Evolutionary conservation across 2,797 vertebrate species (phyloP), one percentile per base, ranked within the genome.

Genomic region (Esox masquinongy): DNA sequence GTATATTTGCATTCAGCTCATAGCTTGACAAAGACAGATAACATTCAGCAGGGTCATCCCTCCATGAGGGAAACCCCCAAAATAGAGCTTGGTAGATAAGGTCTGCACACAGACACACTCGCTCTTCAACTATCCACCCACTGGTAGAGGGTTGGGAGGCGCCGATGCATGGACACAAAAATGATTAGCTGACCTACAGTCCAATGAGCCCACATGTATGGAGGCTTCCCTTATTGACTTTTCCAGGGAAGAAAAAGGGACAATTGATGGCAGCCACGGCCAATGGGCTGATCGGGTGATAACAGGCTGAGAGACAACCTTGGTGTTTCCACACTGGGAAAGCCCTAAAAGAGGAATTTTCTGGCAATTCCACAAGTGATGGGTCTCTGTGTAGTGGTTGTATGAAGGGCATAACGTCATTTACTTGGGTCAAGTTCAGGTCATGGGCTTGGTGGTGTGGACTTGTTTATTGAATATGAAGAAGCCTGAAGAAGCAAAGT

Each of bases 181-280:
- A 51, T 16, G 51, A 79, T 72, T 73, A 17, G 74, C 63, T 85
- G 86, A 89, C 88, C 85, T 89, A 85, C 74, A 81, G 31, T 80
- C 39, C 5, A 16, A 70, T 34, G 63, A 75, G 9, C 56, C 73
- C 74, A 74, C 74, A 75, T 22, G 15, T 66, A 63, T n/a, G 17
- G 68, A 71, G 31, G 81, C 79, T 84, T 82, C 77, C 79, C 67
- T 75, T 82, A 47, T 86, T 77, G 31, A 72, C 70, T 79, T 73
- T 74, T 77, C 75, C 79, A 72, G 77, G 77, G 49, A 0, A 15
- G 43, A 72, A 77, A 69, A 79, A 63, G 73, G 63, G 4, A 77
- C 64, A 73, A 80, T 69, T 39, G 36, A 77, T 75, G 53, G 75
- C 68, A 86, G 61, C 76, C 43, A 11, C 43, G 6, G 9, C 11